phyloP scores from a whole-genome alignment of 2,888 invertebrate species.

The Heliconius erato region DNA sequence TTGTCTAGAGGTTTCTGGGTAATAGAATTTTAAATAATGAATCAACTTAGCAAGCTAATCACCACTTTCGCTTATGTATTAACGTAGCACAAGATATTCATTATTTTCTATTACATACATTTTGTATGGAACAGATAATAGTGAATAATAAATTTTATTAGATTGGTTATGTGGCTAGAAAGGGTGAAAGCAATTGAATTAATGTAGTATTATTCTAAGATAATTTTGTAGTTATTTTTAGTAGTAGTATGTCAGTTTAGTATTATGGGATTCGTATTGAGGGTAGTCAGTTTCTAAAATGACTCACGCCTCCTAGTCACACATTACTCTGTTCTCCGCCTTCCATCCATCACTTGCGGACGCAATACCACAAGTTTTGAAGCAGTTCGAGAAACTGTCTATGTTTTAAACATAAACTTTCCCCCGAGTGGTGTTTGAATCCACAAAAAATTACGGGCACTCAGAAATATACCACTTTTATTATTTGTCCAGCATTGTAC shows the following conservation, averaged over 20 bases:
- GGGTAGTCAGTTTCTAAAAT: background rate
- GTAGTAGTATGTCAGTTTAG: background rate
- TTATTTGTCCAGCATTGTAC: background rate
- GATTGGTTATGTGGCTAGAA: background rate
- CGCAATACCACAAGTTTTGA: background rate
- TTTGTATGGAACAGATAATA: conserved; percentile 3
- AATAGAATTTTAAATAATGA: conserved; percentile 23
- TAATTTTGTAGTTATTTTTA: background rate
- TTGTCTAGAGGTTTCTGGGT: conserved; percentile 87
- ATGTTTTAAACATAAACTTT: background rate
- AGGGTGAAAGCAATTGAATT: conserved; percentile 1
- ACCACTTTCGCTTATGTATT: conserved; percentile 2
- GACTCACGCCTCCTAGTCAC: background rate
- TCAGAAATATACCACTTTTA: background rate
- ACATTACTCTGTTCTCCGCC: background rate
- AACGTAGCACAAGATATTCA: background rate
- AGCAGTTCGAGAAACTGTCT: background rate
- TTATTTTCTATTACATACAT: conserved; percentile 6
- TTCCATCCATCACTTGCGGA: background rate
- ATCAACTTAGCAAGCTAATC: conserved; percentile 2
- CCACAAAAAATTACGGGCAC: background rate
- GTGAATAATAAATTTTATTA: background rate
- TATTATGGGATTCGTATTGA: background rate
- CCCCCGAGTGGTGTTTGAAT: background rate
- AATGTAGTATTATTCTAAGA: background rate